Base-by-base conservation (phyloP, 2,797 vertebrate genomes). In the Lophura swinhoii region DNA sequence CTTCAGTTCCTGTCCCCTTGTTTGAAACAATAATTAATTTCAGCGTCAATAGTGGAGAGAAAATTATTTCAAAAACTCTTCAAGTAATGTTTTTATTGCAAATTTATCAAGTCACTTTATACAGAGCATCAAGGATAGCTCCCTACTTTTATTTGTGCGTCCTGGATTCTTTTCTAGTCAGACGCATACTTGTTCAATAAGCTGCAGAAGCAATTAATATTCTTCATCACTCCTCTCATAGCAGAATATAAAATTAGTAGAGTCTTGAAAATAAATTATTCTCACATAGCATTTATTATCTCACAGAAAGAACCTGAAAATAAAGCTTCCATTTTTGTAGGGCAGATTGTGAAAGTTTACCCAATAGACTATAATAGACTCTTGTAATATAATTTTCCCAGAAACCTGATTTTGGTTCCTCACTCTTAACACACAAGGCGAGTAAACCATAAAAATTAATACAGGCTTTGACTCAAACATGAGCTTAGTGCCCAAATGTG, bases 311-410 rank as follows among this genome's bases (percentile, higher is more conserved):
- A 18, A 0, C 2, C 28, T 26, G 14, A 84, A 87, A 82, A 56
- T 51, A 79, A 73, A 79, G 13, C 14, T 39, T 60, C 23, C 12
- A 43, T 75, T 72, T 66, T n/a, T 18, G 35, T 39, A 63, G 3
- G 62, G 12, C 37, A n/a, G 83, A 4, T 22, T 63, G 17, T 60
- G 26, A 74, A 83, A 71, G 48, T 35, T 48, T 68, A 62, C 12
- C 43, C 49, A 31, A 4, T 8, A 3, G n/a, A n/a, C n/a, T 10
- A 8, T n/a, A 84, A 29, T 1, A 62, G 4, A 44, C 2, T n/a
- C 13, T 23, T 55, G 43, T 5, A 80, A 44, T 15, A 62, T 16
- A 4, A 3, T 43, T 72, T 74, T 87, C 59, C 49, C 9, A 11
- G 43, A 53, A 59, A 72, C 78, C 8, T 43, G 22, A 44, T 64